phyloP scores from a whole-genome alignment of 2,888 invertebrate genomes.

The Phrixothrix hirtus region DNA sequence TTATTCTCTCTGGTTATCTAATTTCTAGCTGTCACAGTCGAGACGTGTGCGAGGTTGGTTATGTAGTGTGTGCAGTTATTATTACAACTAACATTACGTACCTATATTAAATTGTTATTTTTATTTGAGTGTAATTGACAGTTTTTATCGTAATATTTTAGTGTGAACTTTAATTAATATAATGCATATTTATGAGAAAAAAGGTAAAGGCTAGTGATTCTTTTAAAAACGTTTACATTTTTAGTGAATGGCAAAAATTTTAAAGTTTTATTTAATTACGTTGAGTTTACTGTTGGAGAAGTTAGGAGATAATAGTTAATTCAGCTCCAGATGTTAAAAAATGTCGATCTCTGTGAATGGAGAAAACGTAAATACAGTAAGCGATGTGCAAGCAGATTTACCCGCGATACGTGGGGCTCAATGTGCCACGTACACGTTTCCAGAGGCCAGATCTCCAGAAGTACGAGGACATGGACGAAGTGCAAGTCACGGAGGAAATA shows the following conservation, averaged over 20 bases:
- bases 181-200: constrained; percentile 6
- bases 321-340: constrained; percentile 24
- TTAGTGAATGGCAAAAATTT: neutral
- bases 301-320: too few species aligned
- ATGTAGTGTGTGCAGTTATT: constrained; percentile 27
- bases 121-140: constrained; percentile 12
- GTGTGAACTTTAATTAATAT: neutral
- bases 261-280: neutral
- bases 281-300: too few species aligned
- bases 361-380: constrained; percentile 31
- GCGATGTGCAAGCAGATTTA: constrained; percentile 19
- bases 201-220: constrained; percentile 17
- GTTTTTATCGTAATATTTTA: constrained; percentile 6
- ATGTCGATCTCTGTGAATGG: constrained; percentile 23
- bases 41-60: constrained; percentile 35
- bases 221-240: neutral
- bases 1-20: constrained; percentile 14
- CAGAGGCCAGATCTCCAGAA: constrained; percentile 47
- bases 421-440: constrained; percentile 54
- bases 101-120: constrained; percentile 16
- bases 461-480: constrained; percentile 73
- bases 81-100: constrained; percentile 13
- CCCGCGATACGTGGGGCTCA: constrained; percentile 35
- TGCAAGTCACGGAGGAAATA: constrained; percentile 81
- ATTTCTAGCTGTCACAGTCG: constrained; percentile 17